Evolutionary conservation across 2,797 vertebrate genomes (phyloP), one percentile per base, ranked within the genome.

Genomic region (Falco columbarius): DNA sequence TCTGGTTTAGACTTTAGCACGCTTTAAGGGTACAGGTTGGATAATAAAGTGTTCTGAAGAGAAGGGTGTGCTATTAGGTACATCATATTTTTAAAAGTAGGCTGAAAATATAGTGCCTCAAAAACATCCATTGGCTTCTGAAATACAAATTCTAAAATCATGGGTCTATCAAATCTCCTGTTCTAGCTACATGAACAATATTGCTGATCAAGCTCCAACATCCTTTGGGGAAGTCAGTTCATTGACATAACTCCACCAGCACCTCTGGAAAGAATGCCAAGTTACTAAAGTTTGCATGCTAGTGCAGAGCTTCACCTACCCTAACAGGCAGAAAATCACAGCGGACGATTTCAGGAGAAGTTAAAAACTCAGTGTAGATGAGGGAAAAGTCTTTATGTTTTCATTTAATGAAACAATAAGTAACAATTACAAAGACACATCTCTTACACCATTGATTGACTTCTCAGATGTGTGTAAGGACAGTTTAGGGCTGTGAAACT

Each of bases 81-180:
- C 1, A 1, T 14, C 22, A 12, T 1, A 54, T 84, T 82, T 76
- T 72, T 65, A 12, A 36, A 82, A 65, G 16, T n/a, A 73, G 24
- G 32, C 14, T 59, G 51, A 95, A 79, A 72, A 90, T 54, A 32
- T 3, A 42, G 20, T 58, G 21, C 14, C 68, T 90, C n/a, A 82
- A 55, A 95, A 73, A 42, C 42, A 70, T 55, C 12, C 1, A 0
- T 6, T 68, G 46, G 34, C 46, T 93, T 84, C 75, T 90, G 66
- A 94, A 92, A 80, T 21, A 84, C 21, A 65, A 71, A 86, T 89
- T 77, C 73, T 36, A 81, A 93, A 93, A 83, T 49, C 74, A 47
- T 23, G 9, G 42, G 14, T 82, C 49, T 86, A 27, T 52, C 0
- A 0, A 42, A 81, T 63, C 58, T 88, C 51, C 47, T 21, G 1